These are phyloP conservation scores for Cichlasoma orientale DNA, from an alignment of 2,797 vertebrate species.

Conservation along the genomic window DNA sequence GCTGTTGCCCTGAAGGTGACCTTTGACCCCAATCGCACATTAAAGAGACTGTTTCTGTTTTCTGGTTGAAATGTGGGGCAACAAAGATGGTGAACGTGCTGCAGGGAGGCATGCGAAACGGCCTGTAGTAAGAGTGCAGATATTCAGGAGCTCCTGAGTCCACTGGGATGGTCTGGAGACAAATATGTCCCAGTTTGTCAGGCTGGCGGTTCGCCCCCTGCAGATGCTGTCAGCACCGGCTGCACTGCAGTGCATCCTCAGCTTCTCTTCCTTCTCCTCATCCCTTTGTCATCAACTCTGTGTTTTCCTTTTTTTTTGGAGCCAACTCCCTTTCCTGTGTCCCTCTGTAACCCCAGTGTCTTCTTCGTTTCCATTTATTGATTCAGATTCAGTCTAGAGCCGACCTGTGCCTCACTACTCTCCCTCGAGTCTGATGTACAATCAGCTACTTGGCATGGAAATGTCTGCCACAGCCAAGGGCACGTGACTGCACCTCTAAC, in stretches of 20 bases:
- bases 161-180: conserved; percentile 17
- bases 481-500: not conserved
- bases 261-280: conserved; percentile 16
- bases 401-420: conserved; percentile 6
- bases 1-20: conserved; percentile 13
- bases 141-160: conserved; percentile 24
- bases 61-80: not conserved
- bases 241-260: conserved; percentile 55
- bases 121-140: not conserved
- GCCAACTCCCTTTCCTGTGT: not conserved
- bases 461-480: conserved; percentile 11
- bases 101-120: not conserved
- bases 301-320: not conserved
- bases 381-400: conserved; percentile 28
- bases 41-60: not conserved
- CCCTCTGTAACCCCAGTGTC: not conserved
- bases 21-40: conserved; percentile 18
- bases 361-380: conserved; percentile 50
- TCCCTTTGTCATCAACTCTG: conserved; percentile 28
- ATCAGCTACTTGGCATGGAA: not conserved
- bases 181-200: conserved; percentile 60
- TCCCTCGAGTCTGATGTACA: conserved; percentile 26
- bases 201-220: conserved; percentile 28
- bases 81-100: not conserved
- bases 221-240: conserved; percentile 65